Percentiles rank a stretch among this genome's conserved stretches.
These are phyloP conservation scores for Hafferia zeledoni DNA, from an alignment of 2,797 vertebrate genomes.

Conservation along the genomic window DNA sequence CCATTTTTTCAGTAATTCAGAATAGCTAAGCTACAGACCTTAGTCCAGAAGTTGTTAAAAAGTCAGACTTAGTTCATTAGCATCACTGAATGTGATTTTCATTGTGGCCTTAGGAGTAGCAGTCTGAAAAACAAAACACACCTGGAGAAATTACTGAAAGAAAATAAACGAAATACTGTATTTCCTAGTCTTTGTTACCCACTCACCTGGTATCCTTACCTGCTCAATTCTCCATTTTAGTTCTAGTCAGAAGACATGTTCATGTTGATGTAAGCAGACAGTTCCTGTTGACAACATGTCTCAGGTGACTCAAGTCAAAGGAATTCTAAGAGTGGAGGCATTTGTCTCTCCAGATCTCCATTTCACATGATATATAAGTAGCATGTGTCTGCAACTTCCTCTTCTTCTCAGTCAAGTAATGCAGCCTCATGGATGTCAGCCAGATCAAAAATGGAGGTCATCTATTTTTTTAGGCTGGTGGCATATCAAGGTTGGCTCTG, in stretches of 20 bases:
- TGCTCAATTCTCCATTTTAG: neutral
- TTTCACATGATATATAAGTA: constrained; percentile 44
- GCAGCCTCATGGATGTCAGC: constrained; percentile 13
- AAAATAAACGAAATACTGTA: neutral
- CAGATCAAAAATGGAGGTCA: constrained; percentile 29
- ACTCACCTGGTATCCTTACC: neutral
- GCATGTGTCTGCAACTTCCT: constrained; percentile 50
- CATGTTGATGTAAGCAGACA: neutral
- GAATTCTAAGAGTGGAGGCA: constrained; percentile 43
- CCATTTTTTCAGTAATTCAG: neutral
- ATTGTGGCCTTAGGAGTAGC: neutral
- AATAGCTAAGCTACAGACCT: neutral
- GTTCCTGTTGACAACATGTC: constrained; percentile 21
- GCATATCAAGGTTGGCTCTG: neutral
- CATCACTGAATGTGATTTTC: neutral
- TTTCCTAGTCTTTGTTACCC: neutral
- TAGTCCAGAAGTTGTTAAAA: neutral
- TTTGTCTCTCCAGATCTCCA: constrained; percentile 36
- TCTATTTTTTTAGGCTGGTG: constrained; percentile 11
- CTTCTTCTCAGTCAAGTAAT: neutral
- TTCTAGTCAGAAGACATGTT: neutral
- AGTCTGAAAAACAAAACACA: neutral
- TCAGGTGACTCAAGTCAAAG: constrained; percentile 52
- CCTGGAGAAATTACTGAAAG: neutral
- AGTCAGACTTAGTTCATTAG: neutral